A percentile compares a stretch with the other conserved stretches of the same genome.
Evolutionary conservation across 2,888 invertebrate genomes (phyloP).

Genomic region (Cheilosia vernalis): DNA sequence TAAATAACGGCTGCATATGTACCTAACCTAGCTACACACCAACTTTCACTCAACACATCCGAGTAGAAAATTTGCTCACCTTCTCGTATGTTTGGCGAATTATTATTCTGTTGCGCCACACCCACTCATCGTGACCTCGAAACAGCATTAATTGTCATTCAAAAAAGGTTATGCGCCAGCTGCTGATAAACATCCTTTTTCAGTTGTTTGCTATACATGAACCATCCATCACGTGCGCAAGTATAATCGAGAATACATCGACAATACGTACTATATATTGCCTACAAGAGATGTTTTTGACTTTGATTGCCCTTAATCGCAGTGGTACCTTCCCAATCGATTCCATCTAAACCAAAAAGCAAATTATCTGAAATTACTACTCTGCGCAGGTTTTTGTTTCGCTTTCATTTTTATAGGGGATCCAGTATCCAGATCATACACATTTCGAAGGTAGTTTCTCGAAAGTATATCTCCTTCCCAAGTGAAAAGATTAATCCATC

Average conservation of each 20-base stretch:
- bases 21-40: not conserved
- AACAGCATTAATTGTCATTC: slow-evolving; percentile 62
- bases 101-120: slow-evolving; percentile 39
- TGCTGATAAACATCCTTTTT: slow-evolving; percentile 37
- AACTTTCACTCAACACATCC: slow-evolving; percentile 41
- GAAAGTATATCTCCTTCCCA: slow-evolving; percentile 17
- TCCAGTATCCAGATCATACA: not conserved
- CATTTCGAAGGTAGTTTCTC: slow-evolving; percentile 2
- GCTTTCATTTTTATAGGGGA: slow-evolving; percentile 27
- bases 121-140: slow-evolving; percentile 53
- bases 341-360: slow-evolving; percentile 14
- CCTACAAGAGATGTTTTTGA: slow-evolving; percentile 20
- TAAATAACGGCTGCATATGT: not conserved
- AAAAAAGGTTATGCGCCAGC: slow-evolving; percentile 15
- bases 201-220: not conserved
- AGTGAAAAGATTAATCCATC: slow-evolving; percentile 30
- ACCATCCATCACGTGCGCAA: slow-evolving; percentile 38
- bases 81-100: slow-evolving; percentile 1
- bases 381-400: slow-evolving; percentile 18
- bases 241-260: slow-evolving; percentile 4
- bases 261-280: not conserved
- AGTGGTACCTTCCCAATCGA: slow-evolving; percentile 15
- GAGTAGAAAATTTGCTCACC: slow-evolving; percentile 24
- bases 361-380: slow-evolving; percentile 50
- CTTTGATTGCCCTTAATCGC: slow-evolving; percentile 63